Evolutionary conservation across 2,888 invertebrate species (phyloP).

Genomic region (Chymomyza fuscimana): DNA sequence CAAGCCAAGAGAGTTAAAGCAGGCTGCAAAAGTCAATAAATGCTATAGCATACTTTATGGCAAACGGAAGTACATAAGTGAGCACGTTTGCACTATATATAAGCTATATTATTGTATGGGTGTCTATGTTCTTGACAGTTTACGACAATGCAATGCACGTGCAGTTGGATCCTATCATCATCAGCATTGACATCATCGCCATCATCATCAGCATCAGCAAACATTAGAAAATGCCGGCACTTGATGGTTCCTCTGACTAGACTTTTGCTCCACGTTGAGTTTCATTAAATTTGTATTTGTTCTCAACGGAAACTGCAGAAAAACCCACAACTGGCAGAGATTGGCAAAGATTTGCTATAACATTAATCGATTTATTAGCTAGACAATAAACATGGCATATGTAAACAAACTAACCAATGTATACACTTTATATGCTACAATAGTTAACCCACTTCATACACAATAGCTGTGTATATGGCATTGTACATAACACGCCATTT

Average conservation of each 20-base stretch:
- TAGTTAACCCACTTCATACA: conserved; percentile 24
- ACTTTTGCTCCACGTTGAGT: conserved; percentile 21
- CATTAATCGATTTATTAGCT: conserved; percentile 54
- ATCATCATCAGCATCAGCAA: conserved; percentile 25
- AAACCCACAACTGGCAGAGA: conserved; percentile 23
- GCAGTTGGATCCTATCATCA: conserved; percentile 36
- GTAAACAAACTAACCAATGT: neutral
- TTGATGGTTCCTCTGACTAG: neutral
- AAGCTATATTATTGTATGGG: conserved; percentile 5
- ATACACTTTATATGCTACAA: neutral
- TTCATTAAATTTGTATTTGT: conserved; percentile 45
- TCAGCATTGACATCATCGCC: conserved; percentile 27
- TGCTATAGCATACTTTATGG: conserved; percentile 59
- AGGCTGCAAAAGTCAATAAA: conserved; percentile 43
- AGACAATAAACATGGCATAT: conserved; percentile 27
- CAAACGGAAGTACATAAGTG: conserved; percentile 49
- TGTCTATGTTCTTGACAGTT: conserved; percentile 50
- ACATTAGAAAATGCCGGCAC: neutral
- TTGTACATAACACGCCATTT: neutral
- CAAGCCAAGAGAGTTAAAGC: conserved; percentile 16
- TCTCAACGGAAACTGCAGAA: conserved; percentile 48
- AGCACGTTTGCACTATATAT: conserved; percentile 53
- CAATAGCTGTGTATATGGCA: neutral
- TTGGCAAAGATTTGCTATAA: conserved; percentile 51
- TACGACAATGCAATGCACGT: conserved; percentile 59